phyloP scores from a whole-genome alignment of 1,140 invertebrate genomes.

The Elymnias hypermnestra region DNA sequence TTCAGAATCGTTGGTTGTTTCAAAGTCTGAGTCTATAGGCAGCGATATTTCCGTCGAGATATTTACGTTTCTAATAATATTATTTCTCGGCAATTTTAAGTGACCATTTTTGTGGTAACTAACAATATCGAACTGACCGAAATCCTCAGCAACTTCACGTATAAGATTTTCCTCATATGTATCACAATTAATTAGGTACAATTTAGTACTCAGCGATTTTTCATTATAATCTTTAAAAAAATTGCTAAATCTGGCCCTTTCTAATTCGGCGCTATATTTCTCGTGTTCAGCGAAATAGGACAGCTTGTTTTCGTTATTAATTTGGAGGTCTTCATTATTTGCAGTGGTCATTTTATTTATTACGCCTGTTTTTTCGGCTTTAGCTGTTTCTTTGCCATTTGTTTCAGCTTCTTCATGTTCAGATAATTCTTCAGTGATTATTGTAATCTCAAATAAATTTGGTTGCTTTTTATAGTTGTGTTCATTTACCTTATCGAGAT shows the following conservation, averaged over 20 bases:
- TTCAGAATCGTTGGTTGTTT: conserved; percentile 19
- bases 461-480: neutral
- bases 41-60: conserved; percentile 45
- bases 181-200: conserved; percentile 60
- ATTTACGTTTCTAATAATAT: conserved; percentile 48
- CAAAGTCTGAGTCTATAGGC: conserved; percentile 34
- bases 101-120: conserved; percentile 58
- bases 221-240: conserved; percentile 39
- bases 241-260: conserved; percentile 40
- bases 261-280: conserved; percentile 46
- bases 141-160: conserved; percentile 34
- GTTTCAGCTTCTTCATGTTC: conserved; percentile 34
- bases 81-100: conserved; percentile 40
- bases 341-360: conserved; percentile 7
- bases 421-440: conserved; percentile 45
- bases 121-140: conserved; percentile 47
- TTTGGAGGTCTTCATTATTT: conserved; percentile 10
- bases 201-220: conserved; percentile 26
- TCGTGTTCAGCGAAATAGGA: conserved; percentile 56
- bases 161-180: conserved; percentile 57
- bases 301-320: conserved; percentile 18
- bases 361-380: conserved; percentile 5
- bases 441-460: conserved; percentile 35
- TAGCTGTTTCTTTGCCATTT: neutral
- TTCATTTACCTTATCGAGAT: neutral